Base-by-base conservation (phyloP, 2,888 invertebrate genomes). In the Stictocephala bisonia region DNA sequence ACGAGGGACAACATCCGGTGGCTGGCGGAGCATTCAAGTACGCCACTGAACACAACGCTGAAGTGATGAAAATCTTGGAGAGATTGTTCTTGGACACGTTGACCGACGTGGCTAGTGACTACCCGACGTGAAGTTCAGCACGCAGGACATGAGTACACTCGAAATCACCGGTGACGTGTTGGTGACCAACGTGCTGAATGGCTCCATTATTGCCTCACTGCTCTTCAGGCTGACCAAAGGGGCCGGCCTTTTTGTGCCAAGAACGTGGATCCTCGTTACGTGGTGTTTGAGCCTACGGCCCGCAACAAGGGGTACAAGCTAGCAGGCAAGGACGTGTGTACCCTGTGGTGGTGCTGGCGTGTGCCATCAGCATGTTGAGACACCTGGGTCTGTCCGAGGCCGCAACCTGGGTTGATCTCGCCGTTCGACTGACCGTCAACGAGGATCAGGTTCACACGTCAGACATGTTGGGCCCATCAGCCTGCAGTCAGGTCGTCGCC, bases 21-120 rank as follows among this genome's bases (percentile, higher is more conserved):
- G 7, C 26, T 70, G 22, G 70, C 70, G 31, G 41, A 41, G 56
- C 70, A 0, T 71, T 71, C 29, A 26, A 71, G 20, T 41, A 27
- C 56, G 70, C 70, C 15, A 9, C 20, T 3, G 3, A 58, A 20
- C 9, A 41, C 58, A 71, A 58, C 56, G 44, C 40, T 27, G 58
- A 22, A 29, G 13, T 71, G 2, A 56, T 58, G 44, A 58, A 56
- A 22, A 9, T n/a, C n/a, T 15, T 44, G 1, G 70, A 71, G 31
- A 44, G 58, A n/a, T 26, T 56, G 40, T 56, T 71, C 31, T 13
- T 71, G 20, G n/a, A 56, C 0, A 40, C 20, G n/a, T 35, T 41
- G 13, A 13, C 18, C 2, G 29, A 58, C 0, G 58, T 71, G n/a
- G 56, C 58, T 6, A 20, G 6, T 3, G 24, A 0, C 58, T 44